These are phyloP conservation scores for Monodelphis domestica DNA, from an alignment of 2,797 vertebrate species.

Conservation along the genomic window DNA sequence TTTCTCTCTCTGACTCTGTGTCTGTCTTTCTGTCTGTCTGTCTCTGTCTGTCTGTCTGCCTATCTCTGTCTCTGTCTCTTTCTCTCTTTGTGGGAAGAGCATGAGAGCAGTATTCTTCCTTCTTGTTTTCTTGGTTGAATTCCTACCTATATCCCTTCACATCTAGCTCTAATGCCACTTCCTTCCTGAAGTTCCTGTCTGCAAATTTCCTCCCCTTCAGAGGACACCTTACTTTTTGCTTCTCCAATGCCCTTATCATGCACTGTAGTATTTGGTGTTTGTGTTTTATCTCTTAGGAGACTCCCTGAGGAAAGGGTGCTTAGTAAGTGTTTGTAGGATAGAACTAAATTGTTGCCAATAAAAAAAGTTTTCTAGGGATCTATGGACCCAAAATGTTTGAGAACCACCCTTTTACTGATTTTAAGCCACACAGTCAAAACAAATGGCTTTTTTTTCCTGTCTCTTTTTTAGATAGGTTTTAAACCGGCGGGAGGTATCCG, in stretches of 20 bases:
- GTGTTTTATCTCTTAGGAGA: background rate
- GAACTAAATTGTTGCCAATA: background rate
- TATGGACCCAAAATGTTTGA: background rate
- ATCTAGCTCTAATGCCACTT: background rate
- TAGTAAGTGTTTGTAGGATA: background rate
- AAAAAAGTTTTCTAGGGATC: background rate
- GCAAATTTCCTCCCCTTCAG: background rate
- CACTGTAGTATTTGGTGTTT: background rate
- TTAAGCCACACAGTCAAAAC: slow-evolving; percentile 35
- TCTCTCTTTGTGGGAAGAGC: too few species aligned
- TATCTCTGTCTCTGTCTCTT: too few species aligned
- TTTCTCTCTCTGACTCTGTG: too few species aligned
- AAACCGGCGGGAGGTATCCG: slow-evolving; percentile 97
- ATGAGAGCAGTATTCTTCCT: background rate
- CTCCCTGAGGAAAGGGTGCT: background rate
- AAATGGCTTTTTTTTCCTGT: background rate
- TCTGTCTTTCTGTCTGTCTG: too few species aligned
- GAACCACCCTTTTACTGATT: background rate
- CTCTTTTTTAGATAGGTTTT: slow-evolving; percentile 91
- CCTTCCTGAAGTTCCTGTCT: background rate
- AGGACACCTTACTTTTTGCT: background rate
- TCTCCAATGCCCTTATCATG: background rate
- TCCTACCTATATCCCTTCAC: background rate
- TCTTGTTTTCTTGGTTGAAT: background rate
- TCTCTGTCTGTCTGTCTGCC: too few species aligned